Percentiles rank a stretch among this genome's conserved stretches.
phyloP scores from a whole-genome alignment of 2,797 vertebrate species.

The Coilia nasus region DNA sequence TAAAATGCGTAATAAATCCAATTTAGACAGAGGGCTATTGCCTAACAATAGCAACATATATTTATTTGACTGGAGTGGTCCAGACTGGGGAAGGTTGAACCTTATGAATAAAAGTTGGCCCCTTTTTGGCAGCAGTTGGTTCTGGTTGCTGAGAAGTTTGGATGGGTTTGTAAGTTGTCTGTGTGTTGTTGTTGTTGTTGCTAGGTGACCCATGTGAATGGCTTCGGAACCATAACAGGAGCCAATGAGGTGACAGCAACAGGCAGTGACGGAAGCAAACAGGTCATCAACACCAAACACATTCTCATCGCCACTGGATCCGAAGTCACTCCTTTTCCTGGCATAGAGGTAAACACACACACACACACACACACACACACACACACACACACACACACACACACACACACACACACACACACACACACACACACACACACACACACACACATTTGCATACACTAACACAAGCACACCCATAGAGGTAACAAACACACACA shows the following conservation, averaged over 20 bases:
- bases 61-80: no score
- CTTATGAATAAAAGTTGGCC: no score
- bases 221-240: slow-evolving; percentile 88
- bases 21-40: no score
- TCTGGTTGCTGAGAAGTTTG: neutral
- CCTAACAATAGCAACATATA: no score
- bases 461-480: no score
- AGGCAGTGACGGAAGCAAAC: slow-evolving; percentile 83
- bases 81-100: no score
- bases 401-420: neutral
- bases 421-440: neutral
- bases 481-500: no score
- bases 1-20: no score
- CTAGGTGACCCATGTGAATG: slow-evolving; percentile 90
- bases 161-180: neutral
- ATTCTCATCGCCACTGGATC: slow-evolving; percentile 96
- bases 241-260: slow-evolving; percentile 95
- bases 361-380: neutral
- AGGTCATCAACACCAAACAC: slow-evolving; percentile 96
- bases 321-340: slow-evolving; percentile 95
- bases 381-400: neutral
- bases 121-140: no score
- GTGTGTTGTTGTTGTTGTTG: slow-evolving; percentile 28
- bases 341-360: slow-evolving; percentile 82
- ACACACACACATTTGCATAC: neutral